These are phyloP conservation scores for Aldrovandia affinis DNA, from an alignment of 2,797 vertebrate genomes.

Conservation along the genomic window DNA sequence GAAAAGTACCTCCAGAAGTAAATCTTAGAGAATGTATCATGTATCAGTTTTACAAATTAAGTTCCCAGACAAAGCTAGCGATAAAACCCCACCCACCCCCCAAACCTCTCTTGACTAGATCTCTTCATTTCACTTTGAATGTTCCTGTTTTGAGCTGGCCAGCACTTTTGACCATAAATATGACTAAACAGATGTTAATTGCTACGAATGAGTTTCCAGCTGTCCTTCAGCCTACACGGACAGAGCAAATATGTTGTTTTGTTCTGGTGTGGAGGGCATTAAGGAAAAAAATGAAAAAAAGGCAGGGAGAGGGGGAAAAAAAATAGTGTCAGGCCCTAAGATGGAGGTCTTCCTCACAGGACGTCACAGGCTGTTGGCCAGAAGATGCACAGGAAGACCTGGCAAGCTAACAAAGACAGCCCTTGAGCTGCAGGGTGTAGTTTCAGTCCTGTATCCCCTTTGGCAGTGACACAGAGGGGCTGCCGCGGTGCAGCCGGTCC, in stretches of 20 bases:
- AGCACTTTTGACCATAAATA: slow-evolving; percentile 74
- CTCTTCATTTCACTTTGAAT: slow-evolving; percentile 32
- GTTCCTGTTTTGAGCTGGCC: slow-evolving; percentile 47
- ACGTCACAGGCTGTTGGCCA: slow-evolving; percentile 87
- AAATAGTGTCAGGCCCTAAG: slow-evolving; percentile 78
- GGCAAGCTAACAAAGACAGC: slow-evolving; percentile 98
- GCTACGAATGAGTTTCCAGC: slow-evolving; percentile 82
- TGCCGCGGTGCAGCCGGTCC: slow-evolving; percentile 81
- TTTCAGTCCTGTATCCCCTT: slow-evolving; percentile 93
- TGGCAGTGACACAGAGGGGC: slow-evolving; percentile 96
- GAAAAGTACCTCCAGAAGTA: neutral
- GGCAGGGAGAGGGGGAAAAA: slow-evolving; percentile 24
- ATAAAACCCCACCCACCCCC: neutral
- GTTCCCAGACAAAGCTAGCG: slow-evolving; percentile 16
- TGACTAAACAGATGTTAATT: slow-evolving; percentile 79
- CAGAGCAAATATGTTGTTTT: slow-evolving; percentile 83
- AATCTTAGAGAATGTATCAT: slow-evolving; percentile 17
- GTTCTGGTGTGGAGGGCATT: slow-evolving; percentile 77
- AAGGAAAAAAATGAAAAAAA: slow-evolving; percentile 29
- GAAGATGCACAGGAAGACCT: slow-evolving; percentile 98
- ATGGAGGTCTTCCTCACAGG: slow-evolving; percentile 96
- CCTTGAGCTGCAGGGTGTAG: slow-evolving; percentile 99
- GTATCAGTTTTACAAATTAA: slow-evolving; percentile 3
- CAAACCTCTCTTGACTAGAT: slow-evolving; percentile 11
- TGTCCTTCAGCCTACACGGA: slow-evolving; percentile 67